A percentile compares a stretch with the other conserved stretches of the same genome.
Evolutionary conservation across 2,888 invertebrate genomes (phyloP).

Genomic region (Alcis repandata): DNA sequence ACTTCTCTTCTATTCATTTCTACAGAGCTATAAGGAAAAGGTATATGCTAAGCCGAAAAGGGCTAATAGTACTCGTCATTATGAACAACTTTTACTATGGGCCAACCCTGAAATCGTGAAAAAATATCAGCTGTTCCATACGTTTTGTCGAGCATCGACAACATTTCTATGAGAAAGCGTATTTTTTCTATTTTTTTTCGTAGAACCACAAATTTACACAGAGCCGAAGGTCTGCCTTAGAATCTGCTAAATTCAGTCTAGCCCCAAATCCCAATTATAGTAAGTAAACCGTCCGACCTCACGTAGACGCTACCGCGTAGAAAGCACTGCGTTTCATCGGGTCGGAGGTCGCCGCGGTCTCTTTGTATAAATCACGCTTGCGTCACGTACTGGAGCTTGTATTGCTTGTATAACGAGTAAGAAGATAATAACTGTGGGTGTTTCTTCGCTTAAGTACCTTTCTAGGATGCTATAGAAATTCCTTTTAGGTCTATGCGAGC

Average conservation of each 20-base stretch:
- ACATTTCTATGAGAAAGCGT: no score
- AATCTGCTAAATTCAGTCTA: not conserved
- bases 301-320: slow-evolving; percentile 43
- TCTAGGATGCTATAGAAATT: not conserved
- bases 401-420: slow-evolving; percentile 13
- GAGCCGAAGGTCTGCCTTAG: no score
- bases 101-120: no score
- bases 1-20: not conserved
- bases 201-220: no score
- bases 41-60: no score
- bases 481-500: no score
- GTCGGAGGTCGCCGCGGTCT: slow-evolving; percentile 43
- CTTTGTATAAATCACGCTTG: slow-evolving; percentile 41
- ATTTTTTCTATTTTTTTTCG: no score
- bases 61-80: no score
- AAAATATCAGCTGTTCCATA: no score
- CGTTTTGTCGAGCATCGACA: no score
- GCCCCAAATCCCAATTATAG: slow-evolving; percentile 25
- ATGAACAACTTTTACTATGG: no score
- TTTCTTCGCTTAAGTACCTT: not conserved
- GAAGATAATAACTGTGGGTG: not conserved
- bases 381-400: slow-evolving; percentile 23
- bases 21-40: no score
- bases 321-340: slow-evolving; percentile 38
- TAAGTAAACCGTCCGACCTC: slow-evolving; percentile 33